Base-by-base conservation (phyloP, 2,113 vertebrate genomes). In the Columba livia region DNA sequence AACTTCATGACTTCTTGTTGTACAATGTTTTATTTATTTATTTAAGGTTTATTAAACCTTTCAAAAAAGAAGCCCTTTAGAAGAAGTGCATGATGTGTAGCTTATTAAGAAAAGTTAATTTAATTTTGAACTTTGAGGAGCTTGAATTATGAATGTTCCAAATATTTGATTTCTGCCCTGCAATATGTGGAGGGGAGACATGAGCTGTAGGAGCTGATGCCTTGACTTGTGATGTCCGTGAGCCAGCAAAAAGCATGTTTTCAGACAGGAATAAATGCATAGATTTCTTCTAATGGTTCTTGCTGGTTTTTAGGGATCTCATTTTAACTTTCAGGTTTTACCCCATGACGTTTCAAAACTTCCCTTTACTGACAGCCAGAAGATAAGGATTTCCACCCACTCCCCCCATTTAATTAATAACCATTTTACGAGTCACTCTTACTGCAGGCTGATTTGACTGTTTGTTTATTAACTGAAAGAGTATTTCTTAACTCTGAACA, bases 1-100 rank as follows among this genome's bases (percentile, higher is more conserved):
- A 94, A 97, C 91, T 95, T 97, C 64, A 86, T 88, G 74, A 62
- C 93, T 97, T 96, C 92, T 84, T 81, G 72, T 95, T 89, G 85
- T 94, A 81, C n/a, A 36, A 40, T 61, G 29, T 69, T 96, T 97
- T 92, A 91, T 97, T 97, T 95, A 93, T 88, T 95, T 96, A 85
- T 94, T 84, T 91, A 85, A 72, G 65, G 61, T 71, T 95, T 95
- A 81, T 95, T 78, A 86, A 95, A 74, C 57, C 34, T 84, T 86
- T 83, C 28, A 25, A 11, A 60, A 85, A 44, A 86, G 25, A 57
- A 93, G 29, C 24, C 44, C 19, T 89, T 88, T 79, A 75, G 69
- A 92, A 91, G 50, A 79, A 80, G 72, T 44, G 11, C 36, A 25
- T 29, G 38, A 36, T 80, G 19, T 67, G n/a, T 90, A 50, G 38